Base-by-base conservation (phyloP, 2,888 invertebrate genomes). In the Pomacea canaliculata region DNA sequence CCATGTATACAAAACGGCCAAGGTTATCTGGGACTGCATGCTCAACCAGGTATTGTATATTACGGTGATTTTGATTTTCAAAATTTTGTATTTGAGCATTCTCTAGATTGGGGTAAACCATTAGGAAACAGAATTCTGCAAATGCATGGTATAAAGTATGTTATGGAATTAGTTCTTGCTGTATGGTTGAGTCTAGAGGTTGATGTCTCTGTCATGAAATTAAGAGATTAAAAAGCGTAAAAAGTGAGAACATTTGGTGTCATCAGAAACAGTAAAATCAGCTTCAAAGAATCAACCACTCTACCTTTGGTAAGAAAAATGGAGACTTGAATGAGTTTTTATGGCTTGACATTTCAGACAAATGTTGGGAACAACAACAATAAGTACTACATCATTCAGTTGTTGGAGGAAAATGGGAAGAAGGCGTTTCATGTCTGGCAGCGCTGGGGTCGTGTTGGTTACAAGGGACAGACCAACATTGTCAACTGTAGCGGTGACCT, bases 401-500 rank as follows among this genome's bases (percentile, higher is more conserved):
- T 92, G 73, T 83, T 93, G 60, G 88, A 92, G 80, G 90, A 91
- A 49, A 88, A 91, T 79, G 83, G 76, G 23, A 83, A 80, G 62
- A 88, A 88, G 59, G 59, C 80, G 0, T 92, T 89, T 85, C 85
- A 88, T 76, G 91, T 92, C 18, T 93, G 92, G 92, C 89, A 91
- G 79, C 88, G 93, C 18, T 93, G 93, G 93, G 93, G 93, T 3
- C 88, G 93, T n/a, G 92, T 93, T 19, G 93, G 92, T 9, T 90
- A 90, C 78, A 85, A 84, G 60, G 92, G 93, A 1, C 92, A 92
- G 85, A 90, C 83, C 79, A 90, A 86, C 69, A 87, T 92, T 4
- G 82, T 86, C 5, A 85, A 87, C 0, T 92, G 88, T 82, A 91
- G 91, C 7, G 78, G 82, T 1, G 88, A 92, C 79, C 80, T 93